phyloP scores from a whole-genome alignment of 2,888 invertebrate species.

The Chelonus formosanus region DNA sequence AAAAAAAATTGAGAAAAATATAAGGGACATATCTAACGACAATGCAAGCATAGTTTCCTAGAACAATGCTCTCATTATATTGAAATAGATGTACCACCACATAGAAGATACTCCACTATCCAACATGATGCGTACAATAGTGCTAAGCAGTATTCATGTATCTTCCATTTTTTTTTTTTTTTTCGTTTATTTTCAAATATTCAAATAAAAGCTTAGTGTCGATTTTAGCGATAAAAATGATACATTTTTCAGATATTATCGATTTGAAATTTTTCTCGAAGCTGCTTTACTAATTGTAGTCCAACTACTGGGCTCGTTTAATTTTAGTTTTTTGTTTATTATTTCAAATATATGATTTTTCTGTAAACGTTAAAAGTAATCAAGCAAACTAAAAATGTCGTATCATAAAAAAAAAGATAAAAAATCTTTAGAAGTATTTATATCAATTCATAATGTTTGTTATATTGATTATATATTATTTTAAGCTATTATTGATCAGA shows the following conservation, averaged over 20 bases:
- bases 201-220: conserved; percentile 15
- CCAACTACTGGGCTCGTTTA: not conserved
- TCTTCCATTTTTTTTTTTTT: conserved; percentile 4
- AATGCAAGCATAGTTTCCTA: conserved; percentile 60
- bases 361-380: not conserved
- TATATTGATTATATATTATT: too few species aligned
- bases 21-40: conserved; percentile 54
- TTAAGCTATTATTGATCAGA: too few species aligned
- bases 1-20: conserved; percentile 34
- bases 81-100: conserved; percentile 50
- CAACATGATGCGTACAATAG: conserved; percentile 28
- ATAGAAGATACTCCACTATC: conserved; percentile 35
- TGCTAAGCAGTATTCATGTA: conserved; percentile 22
- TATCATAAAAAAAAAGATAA: too few species aligned
- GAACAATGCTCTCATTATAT: conserved; percentile 63
- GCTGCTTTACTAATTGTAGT: conserved; percentile 31
- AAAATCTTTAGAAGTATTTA: too few species aligned
- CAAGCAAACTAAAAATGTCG: too few species aligned
- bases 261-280: conserved; percentile 23
- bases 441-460: too few species aligned
- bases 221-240: conserved; percentile 22
- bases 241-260: not conserved
- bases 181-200: not conserved
- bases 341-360: not conserved
- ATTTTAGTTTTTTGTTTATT: not conserved